These are phyloP conservation scores for Helicoverpa armigera DNA, from an alignment of 1,140 invertebrate genomes.

Conservation along the genomic window DNA sequence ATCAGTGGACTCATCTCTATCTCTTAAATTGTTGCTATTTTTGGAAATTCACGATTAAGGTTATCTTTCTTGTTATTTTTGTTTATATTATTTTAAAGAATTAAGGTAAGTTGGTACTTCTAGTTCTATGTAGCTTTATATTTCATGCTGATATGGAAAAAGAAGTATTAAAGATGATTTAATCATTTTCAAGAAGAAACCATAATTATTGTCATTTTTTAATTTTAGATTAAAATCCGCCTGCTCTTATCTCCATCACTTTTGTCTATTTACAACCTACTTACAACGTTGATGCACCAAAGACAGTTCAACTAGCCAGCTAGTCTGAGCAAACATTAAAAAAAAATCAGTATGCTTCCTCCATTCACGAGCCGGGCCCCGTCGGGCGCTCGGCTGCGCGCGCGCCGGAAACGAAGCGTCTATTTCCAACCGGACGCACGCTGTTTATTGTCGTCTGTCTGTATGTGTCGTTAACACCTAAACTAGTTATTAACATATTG, in stretches of 20 bases:
- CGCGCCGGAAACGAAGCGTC: slow-evolving; percentile 76
- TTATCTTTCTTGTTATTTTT: slow-evolving; percentile 54
- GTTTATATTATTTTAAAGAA: too few relatives aligned
- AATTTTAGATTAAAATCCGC: too few relatives aligned
- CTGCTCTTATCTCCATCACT: too few relatives aligned
- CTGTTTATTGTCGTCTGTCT: slow-evolving; percentile 74
- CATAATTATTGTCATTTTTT: too few relatives aligned
- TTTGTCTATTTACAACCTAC: too few relatives aligned
- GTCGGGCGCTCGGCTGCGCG: slow-evolving; percentile 38
- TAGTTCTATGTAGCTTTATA: too few relatives aligned
- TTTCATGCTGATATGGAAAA: too few relatives aligned
- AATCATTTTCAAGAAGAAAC: too few relatives aligned
- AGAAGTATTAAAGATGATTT: too few relatives aligned
- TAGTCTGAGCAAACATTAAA: neutral
- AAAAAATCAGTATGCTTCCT: slow-evolving; percentile 26
- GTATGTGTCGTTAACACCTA: slow-evolving; percentile 75
- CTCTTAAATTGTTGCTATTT: slow-evolving; percentile 8
- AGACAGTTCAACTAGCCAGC: too few relatives aligned
- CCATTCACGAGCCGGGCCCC: neutral
- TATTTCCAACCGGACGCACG: slow-evolving; percentile 81
- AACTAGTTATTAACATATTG: slow-evolving; percentile 54
- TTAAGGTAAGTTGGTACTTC: too few relatives aligned
- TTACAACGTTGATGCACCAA: too few relatives aligned
- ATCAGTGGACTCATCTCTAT: neutral
- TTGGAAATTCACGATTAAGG: slow-evolving; percentile 27